phyloP scores from a whole-genome alignment of 2,113 vertebrate species.

The Ia io region DNA sequence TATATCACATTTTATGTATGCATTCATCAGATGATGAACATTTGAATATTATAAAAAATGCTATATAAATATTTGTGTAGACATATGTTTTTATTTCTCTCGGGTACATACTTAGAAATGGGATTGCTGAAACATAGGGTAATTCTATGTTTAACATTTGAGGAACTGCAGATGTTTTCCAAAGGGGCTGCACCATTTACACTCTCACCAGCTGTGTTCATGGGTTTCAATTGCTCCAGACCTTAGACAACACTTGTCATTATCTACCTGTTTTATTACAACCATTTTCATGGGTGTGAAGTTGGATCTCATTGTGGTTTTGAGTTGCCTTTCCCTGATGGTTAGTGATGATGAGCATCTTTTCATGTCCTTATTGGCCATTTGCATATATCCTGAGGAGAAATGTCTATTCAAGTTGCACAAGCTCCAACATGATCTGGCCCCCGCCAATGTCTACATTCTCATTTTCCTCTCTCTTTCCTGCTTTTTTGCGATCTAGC shows the following conservation, averaged over 20 bases:
- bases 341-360: background rate
- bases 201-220: background rate
- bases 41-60: background rate
- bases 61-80: background rate
- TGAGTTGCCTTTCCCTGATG: background rate
- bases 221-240: background rate
- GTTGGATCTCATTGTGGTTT: background rate
- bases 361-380: background rate
- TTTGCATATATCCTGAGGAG: background rate
- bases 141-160: background rate
- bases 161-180: background rate
- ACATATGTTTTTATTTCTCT: background rate
- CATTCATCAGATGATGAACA: background rate
- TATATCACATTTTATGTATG: background rate
- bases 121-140: background rate
- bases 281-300: background rate
- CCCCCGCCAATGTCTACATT: background rate
- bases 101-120: background rate
- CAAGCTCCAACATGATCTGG: background rate
- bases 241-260: background rate
- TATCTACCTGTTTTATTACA: background rate
- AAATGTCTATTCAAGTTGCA: background rate
- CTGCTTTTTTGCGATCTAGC: background rate
- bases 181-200: background rate
- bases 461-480: background rate